Conservation (phyloP, 2,113 vertebrate genomes). For the Odobenus rosmarus region DNA sequence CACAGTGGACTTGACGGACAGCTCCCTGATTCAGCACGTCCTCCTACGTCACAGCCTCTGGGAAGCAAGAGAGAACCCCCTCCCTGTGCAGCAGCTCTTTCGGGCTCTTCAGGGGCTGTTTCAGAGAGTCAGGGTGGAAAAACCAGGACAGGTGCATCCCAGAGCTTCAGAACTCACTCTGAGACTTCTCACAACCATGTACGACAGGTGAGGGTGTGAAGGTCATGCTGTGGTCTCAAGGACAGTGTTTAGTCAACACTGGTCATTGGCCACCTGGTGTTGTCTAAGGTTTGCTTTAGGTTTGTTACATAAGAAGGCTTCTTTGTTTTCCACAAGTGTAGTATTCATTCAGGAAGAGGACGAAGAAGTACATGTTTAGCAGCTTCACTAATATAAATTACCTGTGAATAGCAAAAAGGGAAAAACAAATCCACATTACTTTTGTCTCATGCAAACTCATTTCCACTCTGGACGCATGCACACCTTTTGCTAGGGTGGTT, state of each 20-base stretch:
- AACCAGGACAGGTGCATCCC: slow-evolving; percentile 74
- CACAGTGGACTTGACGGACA: slow-evolving; percentile 86
- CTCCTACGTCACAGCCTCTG: slow-evolving; percentile 56
- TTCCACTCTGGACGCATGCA: not conserved
- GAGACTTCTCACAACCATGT: slow-evolving; percentile 86
- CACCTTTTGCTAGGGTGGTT: not conserved
- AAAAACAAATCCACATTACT: not conserved
- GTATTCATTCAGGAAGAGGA: not conserved
- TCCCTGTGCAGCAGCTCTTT: slow-evolving; percentile 75
- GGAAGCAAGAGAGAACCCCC: not conserved
- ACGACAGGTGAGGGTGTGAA: slow-evolving; percentile 85
- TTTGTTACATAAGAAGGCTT: not conserved
- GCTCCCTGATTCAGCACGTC: slow-evolving; percentile 80
- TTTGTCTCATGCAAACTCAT: not conserved
- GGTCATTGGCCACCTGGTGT: not conserved
- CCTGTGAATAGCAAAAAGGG: not conserved
- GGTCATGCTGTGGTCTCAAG: accelerated
- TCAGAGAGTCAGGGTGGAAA: slow-evolving; percentile 76
- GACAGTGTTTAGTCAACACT: not conserved
- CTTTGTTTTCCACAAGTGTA: not conserved
- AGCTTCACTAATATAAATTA: not conserved
- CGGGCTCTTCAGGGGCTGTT: slow-evolving; percentile 86
- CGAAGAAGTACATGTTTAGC: not conserved
- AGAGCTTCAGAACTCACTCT: slow-evolving; percentile 74
- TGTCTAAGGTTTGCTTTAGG: not conserved